Conservation (phyloP, 2,113 vertebrate species). For the Neodon shergylaensis region DNA sequence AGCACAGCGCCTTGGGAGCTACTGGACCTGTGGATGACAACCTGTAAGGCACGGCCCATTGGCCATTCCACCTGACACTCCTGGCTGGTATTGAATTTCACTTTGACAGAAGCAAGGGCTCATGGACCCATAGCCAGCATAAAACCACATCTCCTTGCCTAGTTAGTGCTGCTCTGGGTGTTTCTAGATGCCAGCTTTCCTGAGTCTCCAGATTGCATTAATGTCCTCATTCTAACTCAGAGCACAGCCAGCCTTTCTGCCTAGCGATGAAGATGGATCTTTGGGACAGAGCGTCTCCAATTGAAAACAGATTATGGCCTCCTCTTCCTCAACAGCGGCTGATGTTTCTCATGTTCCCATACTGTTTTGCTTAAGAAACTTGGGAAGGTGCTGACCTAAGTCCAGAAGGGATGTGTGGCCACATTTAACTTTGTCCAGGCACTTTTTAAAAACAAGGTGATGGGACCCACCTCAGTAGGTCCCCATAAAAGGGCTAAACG, state of each 20-base stretch:
- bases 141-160: not conserved
- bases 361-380: not conserved
- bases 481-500: not conserved
- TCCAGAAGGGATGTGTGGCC: not conserved
- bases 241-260: not conserved
- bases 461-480: not conserved
- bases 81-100: not conserved
- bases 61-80: not conserved
- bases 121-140: too few relatives aligned
- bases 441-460: not conserved
- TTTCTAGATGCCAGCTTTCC: not conserved
- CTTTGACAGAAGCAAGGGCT: not conserved
- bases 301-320: slow-evolving; percentile 39
- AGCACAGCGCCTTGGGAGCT: not conserved
- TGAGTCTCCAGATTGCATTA: not conserved
- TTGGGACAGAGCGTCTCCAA: not conserved
- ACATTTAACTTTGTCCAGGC: not conserved
- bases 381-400: not conserved
- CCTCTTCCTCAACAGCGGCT: slow-evolving; percentile 42
- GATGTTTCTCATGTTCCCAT: not conserved
- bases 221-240: not conserved
- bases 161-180: not conserved
- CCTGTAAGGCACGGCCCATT: accelerated
- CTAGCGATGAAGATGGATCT: not conserved
- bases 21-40: accelerated